These are phyloP conservation scores for Ranitomeya imitator DNA, from an alignment of 2,113 vertebrate genomes.

Conservation along the genomic window DNA sequence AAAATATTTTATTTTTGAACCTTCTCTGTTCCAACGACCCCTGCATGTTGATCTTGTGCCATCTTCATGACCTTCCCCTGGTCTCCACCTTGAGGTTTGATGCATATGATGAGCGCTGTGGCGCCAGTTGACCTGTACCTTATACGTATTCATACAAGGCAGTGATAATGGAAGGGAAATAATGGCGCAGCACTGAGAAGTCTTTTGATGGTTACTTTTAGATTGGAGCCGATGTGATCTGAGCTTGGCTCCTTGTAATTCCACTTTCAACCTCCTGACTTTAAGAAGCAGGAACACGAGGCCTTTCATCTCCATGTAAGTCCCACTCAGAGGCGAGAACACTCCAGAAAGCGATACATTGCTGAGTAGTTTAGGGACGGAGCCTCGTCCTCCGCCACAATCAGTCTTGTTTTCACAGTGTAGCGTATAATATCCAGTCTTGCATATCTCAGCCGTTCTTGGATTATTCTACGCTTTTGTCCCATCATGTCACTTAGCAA, in stretches of 20 bases:
- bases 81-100: neutral
- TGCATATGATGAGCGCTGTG: neutral
- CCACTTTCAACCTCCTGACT: constrained; percentile 20
- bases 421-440: neutral
- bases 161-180: neutral
- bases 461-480: neutral
- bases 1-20: neutral
- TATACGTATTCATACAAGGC: neutral
- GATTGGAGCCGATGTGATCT: neutral
- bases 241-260: constrained; percentile 14
- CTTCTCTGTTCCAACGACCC: neutral
- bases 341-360: constrained; percentile 32
- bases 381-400: neutral
- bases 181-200: neutral
- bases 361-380: neutral
- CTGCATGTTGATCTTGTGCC: neutral
- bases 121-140: constrained; percentile 10
- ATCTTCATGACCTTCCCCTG: neutral
- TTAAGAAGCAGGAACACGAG: neutral
- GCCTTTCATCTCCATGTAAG: constrained; percentile 52
- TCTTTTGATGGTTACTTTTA: constrained; percentile 29
- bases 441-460: neutral
- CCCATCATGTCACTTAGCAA: neutral
- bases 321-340: constrained; percentile 4
- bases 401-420: neutral